Evolutionary conservation across 2,797 vertebrate species (phyloP).

Genomic region (Anguilla anguilla): DNA sequence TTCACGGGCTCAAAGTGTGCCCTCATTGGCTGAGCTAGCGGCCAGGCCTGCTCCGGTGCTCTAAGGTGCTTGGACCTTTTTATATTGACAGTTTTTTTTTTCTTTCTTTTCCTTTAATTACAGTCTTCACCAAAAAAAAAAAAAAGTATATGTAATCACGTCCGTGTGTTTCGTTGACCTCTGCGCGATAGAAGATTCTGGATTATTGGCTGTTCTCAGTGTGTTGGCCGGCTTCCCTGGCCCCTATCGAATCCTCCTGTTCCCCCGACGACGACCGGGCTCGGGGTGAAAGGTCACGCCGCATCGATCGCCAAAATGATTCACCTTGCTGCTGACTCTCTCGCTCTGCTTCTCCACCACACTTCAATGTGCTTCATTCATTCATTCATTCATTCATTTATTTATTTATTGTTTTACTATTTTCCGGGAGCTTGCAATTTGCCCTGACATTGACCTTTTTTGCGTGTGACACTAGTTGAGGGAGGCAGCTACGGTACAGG

Average conservation of each 20-base stretch:
- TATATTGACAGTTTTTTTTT: background rate
- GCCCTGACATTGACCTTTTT: background rate
- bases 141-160: background rate
- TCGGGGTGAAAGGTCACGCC: conserved; percentile 13
- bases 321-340: conserved; percentile 10
- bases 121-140: too few relatives aligned
- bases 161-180: background rate
- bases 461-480: background rate
- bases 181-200: background rate
- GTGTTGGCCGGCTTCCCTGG: background rate
- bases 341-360: background rate
- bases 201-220: background rate
- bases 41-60: background rate
- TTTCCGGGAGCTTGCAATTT: background rate
- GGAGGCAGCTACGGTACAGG: background rate
- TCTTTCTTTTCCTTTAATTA: background rate
- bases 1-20: background rate
- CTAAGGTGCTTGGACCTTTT: background rate
- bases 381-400: background rate
- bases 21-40: background rate
- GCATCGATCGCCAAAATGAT: conserved; percentile 11
- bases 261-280: background rate
- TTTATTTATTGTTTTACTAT: background rate
- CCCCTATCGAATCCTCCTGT: background rate
- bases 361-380: background rate